Evolutionary conservation across 1,140 invertebrate species (phyloP).

Genomic region (Zophobas morio): DNA sequence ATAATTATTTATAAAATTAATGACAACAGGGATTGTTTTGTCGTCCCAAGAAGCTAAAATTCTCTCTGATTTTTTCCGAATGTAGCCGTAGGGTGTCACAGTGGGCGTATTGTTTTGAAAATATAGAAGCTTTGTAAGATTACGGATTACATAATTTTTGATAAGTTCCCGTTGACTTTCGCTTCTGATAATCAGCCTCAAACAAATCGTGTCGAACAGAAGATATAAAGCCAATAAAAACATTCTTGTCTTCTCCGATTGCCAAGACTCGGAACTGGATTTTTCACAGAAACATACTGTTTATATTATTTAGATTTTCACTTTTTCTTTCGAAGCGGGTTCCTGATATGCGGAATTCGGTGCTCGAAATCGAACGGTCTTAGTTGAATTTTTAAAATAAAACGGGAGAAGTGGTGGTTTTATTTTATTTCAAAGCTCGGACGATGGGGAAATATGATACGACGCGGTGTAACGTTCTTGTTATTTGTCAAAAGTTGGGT

Average conservation of each 20-base stretch:
- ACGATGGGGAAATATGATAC: not conserved
- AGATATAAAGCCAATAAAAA: not conserved
- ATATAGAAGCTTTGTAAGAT: not conserved
- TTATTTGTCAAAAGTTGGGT: too few relatives aligned
- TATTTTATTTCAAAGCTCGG: not conserved
- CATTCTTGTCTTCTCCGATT: not conserved
- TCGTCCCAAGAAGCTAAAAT: not conserved
- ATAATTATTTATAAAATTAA: constrained; percentile 2
- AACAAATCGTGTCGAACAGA: not conserved
- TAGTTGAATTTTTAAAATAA: not conserved
- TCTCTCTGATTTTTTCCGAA: not conserved
- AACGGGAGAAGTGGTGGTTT: not conserved
- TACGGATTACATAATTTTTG: not conserved
- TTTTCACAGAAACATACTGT: not conserved
- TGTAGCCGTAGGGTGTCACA: not conserved
- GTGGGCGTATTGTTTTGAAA: not conserved
- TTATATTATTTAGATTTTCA: constrained; percentile 3
- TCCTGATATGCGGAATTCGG: not conserved
- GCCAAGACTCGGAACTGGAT: not conserved
- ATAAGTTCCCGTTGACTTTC: not conserved
- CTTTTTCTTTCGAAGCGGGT: not conserved
- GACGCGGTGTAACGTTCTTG: not conserved
- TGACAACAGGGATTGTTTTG: not conserved
- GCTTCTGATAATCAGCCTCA: not conserved
- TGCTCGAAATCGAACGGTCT: not conserved